A percentile compares a stretch with the other conserved stretches of the same genome.
These are phyloP conservation scores for Trissolcus japonicus DNA, from an alignment of 2,888 invertebrate species.

Conservation along the genomic window DNA sequence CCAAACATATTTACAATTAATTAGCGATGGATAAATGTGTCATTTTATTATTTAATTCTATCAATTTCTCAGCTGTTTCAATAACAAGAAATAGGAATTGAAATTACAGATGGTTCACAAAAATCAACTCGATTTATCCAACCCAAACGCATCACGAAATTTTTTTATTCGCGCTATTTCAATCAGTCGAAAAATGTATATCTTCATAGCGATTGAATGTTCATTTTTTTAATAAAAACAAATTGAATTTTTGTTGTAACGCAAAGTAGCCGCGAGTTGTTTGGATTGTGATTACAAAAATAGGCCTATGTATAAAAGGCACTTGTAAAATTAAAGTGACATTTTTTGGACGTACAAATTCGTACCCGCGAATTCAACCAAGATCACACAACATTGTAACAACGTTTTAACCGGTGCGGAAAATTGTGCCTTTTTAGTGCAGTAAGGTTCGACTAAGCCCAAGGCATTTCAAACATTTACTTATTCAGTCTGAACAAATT, in stretches of 20 bases:
- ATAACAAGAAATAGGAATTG: slow-evolving; percentile 24
- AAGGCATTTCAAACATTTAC: slow-evolving; percentile 59
- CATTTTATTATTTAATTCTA: slow-evolving; percentile 7
- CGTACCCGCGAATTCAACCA: slow-evolving; percentile 31
- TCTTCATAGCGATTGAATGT: no score
- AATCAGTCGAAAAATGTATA: no score
- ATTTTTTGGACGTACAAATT: slow-evolving; percentile 42
- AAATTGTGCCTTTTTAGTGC: slow-evolving; percentile 76
- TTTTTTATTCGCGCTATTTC: no score
- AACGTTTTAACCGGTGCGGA: slow-evolving; percentile 71
- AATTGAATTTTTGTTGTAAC: not conserved
- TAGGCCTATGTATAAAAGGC: slow-evolving; percentile 19
- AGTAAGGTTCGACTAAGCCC: slow-evolving; percentile 73
- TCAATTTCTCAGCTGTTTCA: slow-evolving; percentile 16
- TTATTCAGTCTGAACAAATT: slow-evolving; percentile 59
- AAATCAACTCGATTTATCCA: not conserved
- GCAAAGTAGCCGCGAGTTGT: not conserved
- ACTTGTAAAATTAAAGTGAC: slow-evolving; percentile 22
- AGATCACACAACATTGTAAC: slow-evolving; percentile 61
- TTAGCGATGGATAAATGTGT: slow-evolving; percentile 22
- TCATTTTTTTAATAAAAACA: not conserved
- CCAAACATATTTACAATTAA: slow-evolving; percentile 36
- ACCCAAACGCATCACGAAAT: no score
- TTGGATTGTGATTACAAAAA: not conserved
- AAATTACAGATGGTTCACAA: not conserved